phyloP scores from a whole-genome alignment of 2,113 vertebrate genomes.

The Corydoras sp. region DNA sequence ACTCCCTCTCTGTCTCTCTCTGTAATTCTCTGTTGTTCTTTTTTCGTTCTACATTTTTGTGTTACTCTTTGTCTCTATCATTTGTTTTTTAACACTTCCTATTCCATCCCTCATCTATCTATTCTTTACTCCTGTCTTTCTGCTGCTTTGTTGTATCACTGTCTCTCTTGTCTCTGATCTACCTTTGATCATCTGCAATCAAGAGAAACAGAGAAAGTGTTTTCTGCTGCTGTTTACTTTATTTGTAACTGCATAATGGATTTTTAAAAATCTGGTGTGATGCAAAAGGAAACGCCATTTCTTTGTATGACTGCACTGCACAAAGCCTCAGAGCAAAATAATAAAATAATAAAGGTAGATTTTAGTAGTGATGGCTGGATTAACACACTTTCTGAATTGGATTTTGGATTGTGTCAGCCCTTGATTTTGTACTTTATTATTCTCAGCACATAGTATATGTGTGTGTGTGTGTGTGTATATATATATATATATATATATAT shows the following conservation, averaged over 20 bases:
- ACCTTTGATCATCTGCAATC: conserved; percentile 27
- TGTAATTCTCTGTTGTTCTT: background rate
- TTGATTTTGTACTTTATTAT: too few relatives aligned
- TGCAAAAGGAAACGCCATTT: background rate
- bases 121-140: background rate
- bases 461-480: background rate
- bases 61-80: background rate
- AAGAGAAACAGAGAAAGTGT: background rate
- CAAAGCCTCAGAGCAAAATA: conserved; percentile 1
- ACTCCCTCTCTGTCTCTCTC: background rate
- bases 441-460: background rate
- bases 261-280: conserved; percentile 6
- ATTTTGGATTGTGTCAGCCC: too few relatives aligned
- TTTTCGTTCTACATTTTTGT: background rate
- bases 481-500: too few relatives aligned
- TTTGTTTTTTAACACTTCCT: background rate
- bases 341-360: conserved; percentile 14
- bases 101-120: background rate
- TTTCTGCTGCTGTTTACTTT: conserved; percentile 8
- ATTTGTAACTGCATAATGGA: conserved; percentile 16
- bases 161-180: conserved; percentile 10
- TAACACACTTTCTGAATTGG: too few relatives aligned
- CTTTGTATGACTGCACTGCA: conserved; percentile 5
- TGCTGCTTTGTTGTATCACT: background rate
- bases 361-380: background rate